phyloP scores from a whole-genome alignment of 2,888 invertebrate genomes.

The Lasioglossum pauxillum region DNA sequence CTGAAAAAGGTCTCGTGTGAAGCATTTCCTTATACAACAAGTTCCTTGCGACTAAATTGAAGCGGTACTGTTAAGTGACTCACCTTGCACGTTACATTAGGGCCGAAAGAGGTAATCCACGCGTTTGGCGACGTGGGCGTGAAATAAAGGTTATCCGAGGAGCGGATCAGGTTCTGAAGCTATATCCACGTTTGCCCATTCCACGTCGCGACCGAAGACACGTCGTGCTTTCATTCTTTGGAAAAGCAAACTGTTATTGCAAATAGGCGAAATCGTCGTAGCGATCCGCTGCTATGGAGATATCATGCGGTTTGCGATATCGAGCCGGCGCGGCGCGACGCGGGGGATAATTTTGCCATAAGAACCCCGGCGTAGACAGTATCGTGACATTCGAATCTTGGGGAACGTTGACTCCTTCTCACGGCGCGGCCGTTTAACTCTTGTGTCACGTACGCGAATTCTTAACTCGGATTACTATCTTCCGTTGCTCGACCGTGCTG shows the following conservation, averaged over 20 bases:
- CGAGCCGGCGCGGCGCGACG: slow-evolving; percentile 64
- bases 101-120: background rate
- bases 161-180: slow-evolving; percentile 77
- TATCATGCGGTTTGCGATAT: slow-evolving; percentile 76
- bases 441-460: slow-evolving; percentile 75
- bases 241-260: slow-evolving; percentile 75
- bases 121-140: slow-evolving; percentile 42
- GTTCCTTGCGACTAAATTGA: background rate
- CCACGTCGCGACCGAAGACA: slow-evolving; percentile 62
- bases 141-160: slow-evolving; percentile 78
- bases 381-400: slow-evolving; percentile 76
- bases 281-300: slow-evolving; percentile 70
- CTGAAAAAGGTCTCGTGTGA: background rate
- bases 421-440: slow-evolving; percentile 70
- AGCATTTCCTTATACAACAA: background rate
- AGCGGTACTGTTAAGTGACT: background rate
- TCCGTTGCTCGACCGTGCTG: background rate
- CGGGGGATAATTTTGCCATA: slow-evolving; percentile 80
- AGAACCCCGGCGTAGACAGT: slow-evolving; percentile 66
- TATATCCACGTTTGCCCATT: slow-evolving; percentile 67
- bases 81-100: background rate
- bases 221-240: slow-evolving; percentile 68
- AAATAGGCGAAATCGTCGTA: slow-evolving; percentile 78
- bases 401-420: slow-evolving; percentile 64
- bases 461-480: slow-evolving; percentile 55